Base-by-base conservation (phyloP, 53 echinoderm and acorn worm genomes). In the Temnopleurus reevesii region DNA sequence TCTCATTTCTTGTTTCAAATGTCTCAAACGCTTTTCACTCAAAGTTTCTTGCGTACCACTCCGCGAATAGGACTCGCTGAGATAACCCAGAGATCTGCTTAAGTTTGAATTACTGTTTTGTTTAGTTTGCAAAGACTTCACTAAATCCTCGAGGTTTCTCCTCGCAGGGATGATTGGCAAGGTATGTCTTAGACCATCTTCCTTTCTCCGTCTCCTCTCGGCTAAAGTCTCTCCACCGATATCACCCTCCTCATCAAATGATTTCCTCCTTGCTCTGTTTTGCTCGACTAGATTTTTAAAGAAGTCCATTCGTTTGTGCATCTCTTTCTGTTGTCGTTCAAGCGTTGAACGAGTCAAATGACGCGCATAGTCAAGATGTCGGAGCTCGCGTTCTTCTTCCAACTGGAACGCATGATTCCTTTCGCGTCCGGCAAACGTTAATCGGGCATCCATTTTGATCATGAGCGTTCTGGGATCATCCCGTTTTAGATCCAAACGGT, bases 381-480 rank as follows among this genome's bases (percentile, higher is more conserved):
- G 91, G 19, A 94, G 76, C 55, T 98, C 91, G 33, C 96, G 90
- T 5, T 96, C 94, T 0, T 87, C 94, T 77, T 98, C 96, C 43
- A 96, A 77, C 4, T 77, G 93, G 51, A 89, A 91, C 46, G 97
- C 95, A 9, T 94, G 89, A 55, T 95, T 91, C 31, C 93, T 89
- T 77, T 92, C 95, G 1, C 93, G 91, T 29, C 97, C 97, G 5
- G 95, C 97, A 66, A 89, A 97, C 12, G 95, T 97, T 36, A 93
- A 60, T 18, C 97, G 57, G 34, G 93, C 93, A 47, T 93, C 97
- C 90, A 97, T 97, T 51, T 97, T 97, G 61, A 95, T 46, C 93
- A 93, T 95, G 4, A 97, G 58, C 19, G 97, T 97, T 55, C 97
- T 90, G 19, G 97, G 91, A 77, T 95, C 95, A 57, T 97, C 95